A percentile compares a stretch with the other conserved stretches of the same genome.
Evolutionary conservation across 2,113 vertebrate species (phyloP).

Genomic region (Papio anubis): DNA sequence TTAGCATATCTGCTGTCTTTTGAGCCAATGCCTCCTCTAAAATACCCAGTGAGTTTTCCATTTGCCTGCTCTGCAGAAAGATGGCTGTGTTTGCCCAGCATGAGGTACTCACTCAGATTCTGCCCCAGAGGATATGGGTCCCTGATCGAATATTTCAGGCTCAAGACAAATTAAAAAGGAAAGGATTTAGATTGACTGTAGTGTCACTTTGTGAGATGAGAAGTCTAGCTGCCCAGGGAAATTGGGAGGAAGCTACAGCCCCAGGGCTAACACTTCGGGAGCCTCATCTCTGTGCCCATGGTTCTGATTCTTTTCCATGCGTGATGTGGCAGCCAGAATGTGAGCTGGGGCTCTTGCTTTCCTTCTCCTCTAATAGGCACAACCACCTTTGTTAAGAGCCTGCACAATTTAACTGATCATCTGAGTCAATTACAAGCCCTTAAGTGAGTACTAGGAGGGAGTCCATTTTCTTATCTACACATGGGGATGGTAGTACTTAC

Average conservation of each 20-base stretch:
- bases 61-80: not conserved
- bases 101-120: not conserved
- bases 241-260: not conserved
- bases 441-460: not conserved
- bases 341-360: not conserved
- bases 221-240: not conserved
- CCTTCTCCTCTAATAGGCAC: not conserved
- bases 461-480: not conserved
- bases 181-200: not conserved
- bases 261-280: not conserved
- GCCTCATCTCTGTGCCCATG: not conserved
- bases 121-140: not conserved
- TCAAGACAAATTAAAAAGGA: not conserved
- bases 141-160: constrained; percentile 39
- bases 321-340: not conserved
- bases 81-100: not conserved
- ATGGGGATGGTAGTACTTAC: not conserved
- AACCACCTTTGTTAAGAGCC: not conserved
- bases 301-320: not conserved
- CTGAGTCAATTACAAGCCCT: not conserved
- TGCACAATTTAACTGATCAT: not conserved
- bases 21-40: not conserved
- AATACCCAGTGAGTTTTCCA: not conserved
- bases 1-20: not conserved
- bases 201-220: not conserved